phyloP scores from a whole-genome alignment of 2,113 vertebrate genomes.

The Pelecanoides urinatrix region DNA sequence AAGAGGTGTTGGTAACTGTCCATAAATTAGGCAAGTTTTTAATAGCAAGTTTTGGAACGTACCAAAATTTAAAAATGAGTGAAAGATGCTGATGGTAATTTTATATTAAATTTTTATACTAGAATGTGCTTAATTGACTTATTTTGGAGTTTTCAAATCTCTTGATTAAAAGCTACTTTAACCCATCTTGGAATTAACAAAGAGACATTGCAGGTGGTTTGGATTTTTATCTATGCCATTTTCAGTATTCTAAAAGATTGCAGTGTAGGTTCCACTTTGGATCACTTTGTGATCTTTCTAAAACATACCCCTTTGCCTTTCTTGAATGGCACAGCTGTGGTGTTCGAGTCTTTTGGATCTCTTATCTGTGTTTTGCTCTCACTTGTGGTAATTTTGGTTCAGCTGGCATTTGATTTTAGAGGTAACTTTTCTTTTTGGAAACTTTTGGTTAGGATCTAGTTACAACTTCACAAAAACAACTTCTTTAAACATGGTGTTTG shows the following conservation, averaged over 20 bases:
- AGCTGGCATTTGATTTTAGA: background rate
- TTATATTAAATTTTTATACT: background rate
- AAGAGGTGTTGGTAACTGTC: background rate
- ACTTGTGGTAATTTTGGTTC: background rate
- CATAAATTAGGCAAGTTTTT: background rate
- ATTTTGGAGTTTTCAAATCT: background rate
- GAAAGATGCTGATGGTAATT: background rate
- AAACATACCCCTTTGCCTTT: background rate
- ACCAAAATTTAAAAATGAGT: background rate
- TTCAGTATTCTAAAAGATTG: background rate
- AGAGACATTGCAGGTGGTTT: background rate
- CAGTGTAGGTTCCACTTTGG: background rate
- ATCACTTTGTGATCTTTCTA: background rate
- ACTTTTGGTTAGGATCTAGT: background rate
- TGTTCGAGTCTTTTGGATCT: background rate
- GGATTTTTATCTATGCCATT: background rate
- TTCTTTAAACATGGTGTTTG: background rate
- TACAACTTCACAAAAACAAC: background rate
- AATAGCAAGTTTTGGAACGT: background rate
- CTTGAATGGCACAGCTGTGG: background rate
- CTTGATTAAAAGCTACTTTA: background rate
- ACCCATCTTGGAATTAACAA: background rate
- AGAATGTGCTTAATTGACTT: background rate
- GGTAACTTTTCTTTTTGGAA: background rate
- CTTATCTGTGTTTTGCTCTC: background rate